Percentiles rank a stretch among this genome's conserved stretches.
These are phyloP conservation scores for Ephestia elutella DNA, from an alignment of 1,140 invertebrate species.

Conservation along the genomic window DNA sequence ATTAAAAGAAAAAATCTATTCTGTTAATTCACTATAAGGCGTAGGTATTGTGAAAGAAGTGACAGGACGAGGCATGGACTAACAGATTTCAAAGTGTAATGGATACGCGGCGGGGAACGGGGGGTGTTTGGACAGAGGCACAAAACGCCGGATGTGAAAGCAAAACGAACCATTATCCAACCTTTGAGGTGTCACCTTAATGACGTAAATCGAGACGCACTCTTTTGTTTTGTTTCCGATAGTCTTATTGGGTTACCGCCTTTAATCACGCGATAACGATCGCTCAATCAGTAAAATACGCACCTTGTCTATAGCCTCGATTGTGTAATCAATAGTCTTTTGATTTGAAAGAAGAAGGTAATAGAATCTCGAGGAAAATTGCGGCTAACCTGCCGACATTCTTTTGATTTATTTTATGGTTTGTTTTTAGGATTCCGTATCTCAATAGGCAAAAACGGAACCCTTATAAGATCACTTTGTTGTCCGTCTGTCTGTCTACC, in stretches of 20 bases:
- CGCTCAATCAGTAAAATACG: constrained; percentile 39
- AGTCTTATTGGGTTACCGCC: constrained; percentile 60
- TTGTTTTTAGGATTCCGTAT: no score
- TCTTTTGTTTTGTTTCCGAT: constrained; percentile 58
- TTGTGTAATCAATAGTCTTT: constrained; percentile 56
- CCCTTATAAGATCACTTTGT: no score
- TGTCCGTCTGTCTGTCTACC: no score
- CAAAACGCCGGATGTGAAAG: constrained; percentile 37
- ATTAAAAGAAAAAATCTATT: not conserved
- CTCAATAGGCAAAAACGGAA: no score
- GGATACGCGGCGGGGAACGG: constrained; percentile 10
- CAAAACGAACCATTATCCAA: constrained; percentile 29
- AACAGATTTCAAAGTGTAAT: constrained; percentile 21
- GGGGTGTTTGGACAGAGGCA: constrained; percentile 47
- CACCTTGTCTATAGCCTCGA: constrained; percentile 22
- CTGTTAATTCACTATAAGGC: constrained; percentile 5
- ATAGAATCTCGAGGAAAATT: constrained; percentile 23
- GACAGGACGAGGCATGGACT: constrained; percentile 7
- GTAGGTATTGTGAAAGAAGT: constrained; percentile 8
- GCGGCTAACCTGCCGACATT: no score
- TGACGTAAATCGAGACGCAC: constrained; percentile 57
- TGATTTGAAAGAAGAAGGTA: constrained; percentile 44
- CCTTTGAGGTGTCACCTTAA: constrained; percentile 43
- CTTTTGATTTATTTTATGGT: no score
- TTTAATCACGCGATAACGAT: constrained; percentile 59